phyloP scores from a whole-genome alignment of 2,113 vertebrate genomes.

The Hippocampus zosterae region DNA sequence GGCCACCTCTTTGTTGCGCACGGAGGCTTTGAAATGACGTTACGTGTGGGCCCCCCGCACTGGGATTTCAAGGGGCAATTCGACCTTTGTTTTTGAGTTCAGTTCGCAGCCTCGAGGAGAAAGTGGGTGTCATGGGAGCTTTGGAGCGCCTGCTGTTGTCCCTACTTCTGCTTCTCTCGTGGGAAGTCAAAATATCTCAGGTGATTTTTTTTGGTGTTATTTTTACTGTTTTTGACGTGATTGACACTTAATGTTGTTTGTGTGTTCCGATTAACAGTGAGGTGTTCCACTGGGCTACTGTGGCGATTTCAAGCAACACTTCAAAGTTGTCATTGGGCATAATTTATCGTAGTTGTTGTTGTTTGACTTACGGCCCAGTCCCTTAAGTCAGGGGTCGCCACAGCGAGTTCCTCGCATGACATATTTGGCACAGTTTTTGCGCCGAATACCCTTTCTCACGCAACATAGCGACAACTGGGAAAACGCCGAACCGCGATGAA shows the following conservation, averaged over 20 bases:
- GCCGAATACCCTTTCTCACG: too few species aligned
- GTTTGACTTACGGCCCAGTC: too few species aligned
- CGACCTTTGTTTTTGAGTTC: slow-evolving; percentile 40
- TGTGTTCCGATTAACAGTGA: not conserved
- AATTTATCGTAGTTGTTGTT: too few species aligned
- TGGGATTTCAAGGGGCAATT: slow-evolving; percentile 35
- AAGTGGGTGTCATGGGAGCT: slow-evolving; percentile 28
- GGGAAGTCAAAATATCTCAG: slow-evolving; percentile 43
- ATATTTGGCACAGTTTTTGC: too few species aligned
- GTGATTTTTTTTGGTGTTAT: slow-evolving; percentile 34
- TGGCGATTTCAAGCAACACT: not conserved
- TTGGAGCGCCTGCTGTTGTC: slow-evolving; percentile 38
- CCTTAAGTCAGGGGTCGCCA: too few species aligned
- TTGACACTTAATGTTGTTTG: slow-evolving; percentile 1
- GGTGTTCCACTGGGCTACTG: not conserved
- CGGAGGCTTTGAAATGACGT: not conserved
- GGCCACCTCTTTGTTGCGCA: not conserved
- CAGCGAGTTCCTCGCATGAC: too few species aligned
- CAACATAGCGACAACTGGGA: too few species aligned
- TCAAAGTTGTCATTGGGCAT: too few species aligned
- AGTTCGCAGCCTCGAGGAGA: not conserved
- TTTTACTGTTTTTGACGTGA: slow-evolving; percentile 2
- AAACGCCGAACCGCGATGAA: too few species aligned
- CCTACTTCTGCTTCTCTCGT: slow-evolving; percentile 47
- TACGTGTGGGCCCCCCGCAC: slow-evolving; percentile 22